phyloP scores from a whole-genome alignment of 2,113 vertebrate species.

The Oreochromis aureus region DNA sequence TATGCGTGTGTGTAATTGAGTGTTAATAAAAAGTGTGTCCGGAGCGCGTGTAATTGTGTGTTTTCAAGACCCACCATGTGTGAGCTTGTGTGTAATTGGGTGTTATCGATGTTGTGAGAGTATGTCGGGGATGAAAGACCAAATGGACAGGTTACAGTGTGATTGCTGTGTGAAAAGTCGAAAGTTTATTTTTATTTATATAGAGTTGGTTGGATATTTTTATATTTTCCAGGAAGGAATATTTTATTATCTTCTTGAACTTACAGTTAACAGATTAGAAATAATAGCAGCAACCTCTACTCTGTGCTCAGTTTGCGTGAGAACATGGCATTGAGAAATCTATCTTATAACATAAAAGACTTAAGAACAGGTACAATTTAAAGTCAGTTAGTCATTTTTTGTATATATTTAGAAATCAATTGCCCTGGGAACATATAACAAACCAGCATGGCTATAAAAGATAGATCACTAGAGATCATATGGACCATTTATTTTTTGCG shows the following conservation, averaged over 20 bases:
- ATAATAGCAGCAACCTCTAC: neutral
- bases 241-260: neutral
- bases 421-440: neutral
- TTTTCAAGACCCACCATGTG: conserved; percentile 69
- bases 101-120: conserved; percentile 75
- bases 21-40: conserved; percentile 81
- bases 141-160: conserved; percentile 49
- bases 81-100: conserved; percentile 73
- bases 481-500: neutral
- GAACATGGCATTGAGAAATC: neutral
- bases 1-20: conserved; percentile 78
- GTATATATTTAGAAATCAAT: neutral
- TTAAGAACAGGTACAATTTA: neutral
- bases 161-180: conserved; percentile 21
- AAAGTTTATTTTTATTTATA: neutral
- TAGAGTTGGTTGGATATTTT: neutral
- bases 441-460: neutral
- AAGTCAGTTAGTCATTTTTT: neutral
- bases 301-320: neutral
- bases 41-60: conserved; percentile 76
- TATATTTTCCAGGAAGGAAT: neutral
- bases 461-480: neutral
- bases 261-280: neutral
- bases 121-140: conserved; percentile 54
- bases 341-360: neutral